Conservation (phyloP, 2,888 invertebrate genomes). For the Zaprionus bogoriensis region DNA sequence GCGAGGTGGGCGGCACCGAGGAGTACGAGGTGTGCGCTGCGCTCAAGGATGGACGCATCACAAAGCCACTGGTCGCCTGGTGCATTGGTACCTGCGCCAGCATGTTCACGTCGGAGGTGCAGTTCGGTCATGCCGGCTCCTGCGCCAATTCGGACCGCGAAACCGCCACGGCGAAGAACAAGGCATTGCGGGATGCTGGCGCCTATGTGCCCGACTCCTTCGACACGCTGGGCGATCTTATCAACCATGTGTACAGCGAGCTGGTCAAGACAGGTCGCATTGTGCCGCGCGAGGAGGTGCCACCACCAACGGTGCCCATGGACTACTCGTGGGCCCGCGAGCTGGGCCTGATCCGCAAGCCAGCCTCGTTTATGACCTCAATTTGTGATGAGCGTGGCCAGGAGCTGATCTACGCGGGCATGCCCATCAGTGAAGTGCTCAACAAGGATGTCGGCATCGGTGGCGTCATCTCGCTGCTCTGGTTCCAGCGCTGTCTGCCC, state of each 20-base stretch:
- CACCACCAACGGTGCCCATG: conserved; percentile 99
- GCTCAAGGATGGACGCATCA: conserved; percentile 90
- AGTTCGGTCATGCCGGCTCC: conserved; percentile 99
- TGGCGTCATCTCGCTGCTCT: conserved; percentile 97
- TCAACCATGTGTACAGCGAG: conserved; percentile 88
- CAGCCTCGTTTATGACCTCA: conserved; percentile 99
- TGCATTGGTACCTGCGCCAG: conserved; percentile 96
- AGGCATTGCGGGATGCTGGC: conserved; percentile 90
- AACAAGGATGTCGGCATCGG: conserved; percentile 98
- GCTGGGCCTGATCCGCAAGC: conserved; percentile 98
- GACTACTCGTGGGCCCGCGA: conserved; percentile 99
- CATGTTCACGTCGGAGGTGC: conserved; percentile 95
- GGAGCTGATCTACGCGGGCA: conserved; percentile 97
- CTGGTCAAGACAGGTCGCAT: conserved; percentile 93
- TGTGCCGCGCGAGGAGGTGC: conserved; percentile 93
- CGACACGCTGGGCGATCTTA: conserved; percentile 92
- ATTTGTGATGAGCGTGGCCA: conserved; percentile 99
- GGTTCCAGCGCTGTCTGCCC: conserved; percentile 99
- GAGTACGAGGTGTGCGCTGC: conserved; percentile 98
- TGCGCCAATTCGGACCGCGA: conserved; percentile 97
- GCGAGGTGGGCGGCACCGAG: conserved; percentile 99
- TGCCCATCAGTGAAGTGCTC: conserved; percentile 93
- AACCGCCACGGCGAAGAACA: conserved; percentile 96
- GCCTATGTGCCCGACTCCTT: conserved; percentile 96
- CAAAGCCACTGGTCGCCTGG: conserved; percentile 98